Evolutionary conservation across 2,113 vertebrate genomes (phyloP).

Genomic region (Caretta caretta): DNA sequence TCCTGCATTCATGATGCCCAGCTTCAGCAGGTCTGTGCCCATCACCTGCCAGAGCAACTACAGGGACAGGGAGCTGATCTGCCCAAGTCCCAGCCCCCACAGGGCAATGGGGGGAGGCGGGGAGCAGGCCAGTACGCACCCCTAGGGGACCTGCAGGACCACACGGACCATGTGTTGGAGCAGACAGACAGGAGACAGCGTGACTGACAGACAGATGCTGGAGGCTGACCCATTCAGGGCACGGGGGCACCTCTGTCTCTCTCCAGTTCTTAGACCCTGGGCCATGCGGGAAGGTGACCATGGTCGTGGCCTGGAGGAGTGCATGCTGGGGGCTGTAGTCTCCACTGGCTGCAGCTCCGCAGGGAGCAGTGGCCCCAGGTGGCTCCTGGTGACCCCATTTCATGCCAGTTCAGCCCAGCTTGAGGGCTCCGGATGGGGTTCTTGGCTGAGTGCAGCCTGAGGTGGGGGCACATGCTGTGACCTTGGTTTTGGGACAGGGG

Average conservation of each 20-base stretch:
- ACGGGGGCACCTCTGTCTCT: no score
- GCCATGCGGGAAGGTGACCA: neutral
- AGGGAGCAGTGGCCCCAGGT: neutral
- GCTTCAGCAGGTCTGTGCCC: constrained; percentile 80
- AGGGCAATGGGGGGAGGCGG: fast-evolving
- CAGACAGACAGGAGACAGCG: no score
- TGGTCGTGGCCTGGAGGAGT: fast-evolving
- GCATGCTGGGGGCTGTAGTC: neutral
- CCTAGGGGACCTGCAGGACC: no score
- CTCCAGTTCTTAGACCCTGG: neutral
- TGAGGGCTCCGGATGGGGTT: neutral
- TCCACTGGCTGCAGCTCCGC: no score
- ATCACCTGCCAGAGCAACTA: constrained; percentile 74
- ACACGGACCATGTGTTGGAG: no score
- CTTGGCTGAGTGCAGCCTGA: no score
- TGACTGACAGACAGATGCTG: neutral
- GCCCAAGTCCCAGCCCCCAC: neutral
- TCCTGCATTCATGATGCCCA: constrained; percentile 82
- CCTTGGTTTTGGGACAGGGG: no score
- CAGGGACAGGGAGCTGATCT: fast-evolving
- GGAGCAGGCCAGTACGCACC: neutral
- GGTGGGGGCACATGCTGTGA: no score
- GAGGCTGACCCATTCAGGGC: no score
- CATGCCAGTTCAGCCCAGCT: neutral
- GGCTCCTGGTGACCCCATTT: no score